Evolutionary conservation across 1,140 invertebrate species (phyloP).

Genomic region (Condylostylus longicornis): DNA sequence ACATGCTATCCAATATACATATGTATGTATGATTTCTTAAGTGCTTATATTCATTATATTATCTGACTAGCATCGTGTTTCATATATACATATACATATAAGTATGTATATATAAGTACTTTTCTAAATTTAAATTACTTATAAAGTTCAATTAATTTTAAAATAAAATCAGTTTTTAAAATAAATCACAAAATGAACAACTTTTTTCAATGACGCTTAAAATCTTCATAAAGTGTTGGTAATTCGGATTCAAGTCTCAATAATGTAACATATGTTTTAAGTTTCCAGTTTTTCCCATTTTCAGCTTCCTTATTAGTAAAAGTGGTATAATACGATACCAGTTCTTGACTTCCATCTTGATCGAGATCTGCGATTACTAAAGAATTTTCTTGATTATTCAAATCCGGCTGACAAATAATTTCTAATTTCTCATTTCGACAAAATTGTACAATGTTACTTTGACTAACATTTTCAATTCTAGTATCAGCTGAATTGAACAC

Average conservation of each 20-base stretch:
- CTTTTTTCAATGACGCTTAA: conserved; percentile 17
- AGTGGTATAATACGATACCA: conserved; percentile 55
- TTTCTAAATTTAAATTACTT: too few species aligned
- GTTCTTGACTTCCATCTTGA: conserved; percentile 51
- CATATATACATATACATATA: too few species aligned
- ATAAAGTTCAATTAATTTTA: too few species aligned
- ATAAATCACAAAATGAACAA: background rate
- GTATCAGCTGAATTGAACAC: conserved; percentile 55
- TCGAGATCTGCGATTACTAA: conserved; percentile 55
- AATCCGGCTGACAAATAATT: conserved; percentile 51
- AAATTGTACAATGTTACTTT: conserved; percentile 53
- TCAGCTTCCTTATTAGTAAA: conserved; percentile 37
- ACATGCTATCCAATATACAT: too few species aligned
- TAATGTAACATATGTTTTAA: conserved; percentile 46
- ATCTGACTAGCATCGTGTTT: too few species aligned
- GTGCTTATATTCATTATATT: too few species aligned
- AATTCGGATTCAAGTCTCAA: conserved; percentile 50
- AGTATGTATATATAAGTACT: too few species aligned
- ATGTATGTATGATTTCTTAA: too few species aligned
- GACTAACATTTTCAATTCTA: conserved; percentile 55
- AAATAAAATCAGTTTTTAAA: too few species aligned
- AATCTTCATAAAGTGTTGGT: conserved; percentile 41
- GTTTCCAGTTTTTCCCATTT: conserved; percentile 34
- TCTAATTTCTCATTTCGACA: conserved; percentile 40
- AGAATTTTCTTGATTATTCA: conserved; percentile 50